These are phyloP conservation scores for Schizaphis graminum DNA, from an alignment of 2,888 invertebrate genomes.

Conservation along the genomic window DNA sequence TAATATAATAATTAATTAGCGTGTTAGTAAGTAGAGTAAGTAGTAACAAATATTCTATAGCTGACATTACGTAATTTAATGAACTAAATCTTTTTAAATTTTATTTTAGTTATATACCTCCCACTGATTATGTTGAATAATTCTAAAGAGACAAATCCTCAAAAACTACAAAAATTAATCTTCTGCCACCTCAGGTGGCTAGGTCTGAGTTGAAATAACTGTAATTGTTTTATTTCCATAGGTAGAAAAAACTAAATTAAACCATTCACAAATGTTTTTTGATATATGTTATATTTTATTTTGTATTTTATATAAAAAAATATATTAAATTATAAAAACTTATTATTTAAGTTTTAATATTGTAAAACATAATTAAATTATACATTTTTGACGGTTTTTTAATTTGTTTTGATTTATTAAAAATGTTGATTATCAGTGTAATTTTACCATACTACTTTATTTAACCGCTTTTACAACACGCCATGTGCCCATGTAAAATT, in stretches of 20 bases:
- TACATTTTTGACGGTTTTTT: background rate
- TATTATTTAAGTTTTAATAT: background rate
- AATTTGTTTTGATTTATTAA: background rate
- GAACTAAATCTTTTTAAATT: background rate
- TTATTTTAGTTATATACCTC: conserved; percentile 23
- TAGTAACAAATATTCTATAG: background rate
- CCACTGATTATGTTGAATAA: conserved; percentile 23
- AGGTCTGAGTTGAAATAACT: background rate
- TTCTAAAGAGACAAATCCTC: background rate
- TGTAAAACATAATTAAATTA: background rate
- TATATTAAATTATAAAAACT: no score
- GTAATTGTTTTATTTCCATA: conserved; percentile 33
- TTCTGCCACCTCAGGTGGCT: background rate
- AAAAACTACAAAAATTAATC: conserved; percentile 49
- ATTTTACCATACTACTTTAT: background rate
- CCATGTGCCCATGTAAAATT: background rate
- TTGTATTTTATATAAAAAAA: background rate
- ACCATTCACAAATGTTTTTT: background rate
- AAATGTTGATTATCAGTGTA: background rate
- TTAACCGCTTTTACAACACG: background rate
- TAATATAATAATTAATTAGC: background rate
- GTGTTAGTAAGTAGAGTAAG: background rate
- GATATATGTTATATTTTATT: background rate
- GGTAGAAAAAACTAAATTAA: background rate
- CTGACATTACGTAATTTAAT: conserved; percentile 8